These are phyloP conservation scores for Coendou prehensilis DNA, from an alignment of 2,797 vertebrate species.

Conservation along the genomic window DNA sequence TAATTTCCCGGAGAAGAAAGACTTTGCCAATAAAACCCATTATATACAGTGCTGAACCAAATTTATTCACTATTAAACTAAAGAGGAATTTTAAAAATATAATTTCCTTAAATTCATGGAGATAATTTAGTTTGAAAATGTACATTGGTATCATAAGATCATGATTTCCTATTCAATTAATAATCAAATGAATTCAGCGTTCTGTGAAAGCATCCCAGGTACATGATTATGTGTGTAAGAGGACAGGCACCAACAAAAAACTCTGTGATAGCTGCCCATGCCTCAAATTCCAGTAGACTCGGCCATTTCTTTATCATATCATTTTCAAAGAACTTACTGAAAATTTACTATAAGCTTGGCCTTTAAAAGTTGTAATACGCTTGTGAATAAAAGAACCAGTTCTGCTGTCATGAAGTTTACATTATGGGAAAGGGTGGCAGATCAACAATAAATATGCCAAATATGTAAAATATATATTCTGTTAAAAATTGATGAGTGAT, in stretches of 20 bases:
- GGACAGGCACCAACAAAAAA: not conserved
- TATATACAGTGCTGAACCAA: not conserved
- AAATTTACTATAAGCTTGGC: not conserved
- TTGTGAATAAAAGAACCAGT: not conserved
- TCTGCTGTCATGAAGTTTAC: not conserved
- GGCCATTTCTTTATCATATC: not conserved
- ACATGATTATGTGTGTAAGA: not conserved
- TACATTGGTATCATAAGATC: not conserved
- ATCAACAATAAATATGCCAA: not conserved
- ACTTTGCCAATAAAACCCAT: not conserved
- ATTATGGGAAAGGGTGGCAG: not conserved
- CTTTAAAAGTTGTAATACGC: not conserved
- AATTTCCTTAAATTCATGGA: not conserved
- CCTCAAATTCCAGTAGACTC: not conserved
- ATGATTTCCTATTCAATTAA: not conserved
- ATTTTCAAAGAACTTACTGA: not conserved
- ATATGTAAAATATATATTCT: not conserved
- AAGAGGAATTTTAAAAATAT: not conserved
- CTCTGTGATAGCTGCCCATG: too few relatives aligned
- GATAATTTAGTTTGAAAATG: not conserved
- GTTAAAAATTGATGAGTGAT: not conserved
- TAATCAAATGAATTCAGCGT: not conserved
- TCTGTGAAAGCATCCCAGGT: not conserved
- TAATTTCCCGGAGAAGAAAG: conserved; percentile 5
- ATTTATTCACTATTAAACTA: not conserved